These are phyloP conservation scores for Oscheius onirici DNA, from an alignment of 2,888 invertebrate genomes.

Conservation along the genomic window DNA sequence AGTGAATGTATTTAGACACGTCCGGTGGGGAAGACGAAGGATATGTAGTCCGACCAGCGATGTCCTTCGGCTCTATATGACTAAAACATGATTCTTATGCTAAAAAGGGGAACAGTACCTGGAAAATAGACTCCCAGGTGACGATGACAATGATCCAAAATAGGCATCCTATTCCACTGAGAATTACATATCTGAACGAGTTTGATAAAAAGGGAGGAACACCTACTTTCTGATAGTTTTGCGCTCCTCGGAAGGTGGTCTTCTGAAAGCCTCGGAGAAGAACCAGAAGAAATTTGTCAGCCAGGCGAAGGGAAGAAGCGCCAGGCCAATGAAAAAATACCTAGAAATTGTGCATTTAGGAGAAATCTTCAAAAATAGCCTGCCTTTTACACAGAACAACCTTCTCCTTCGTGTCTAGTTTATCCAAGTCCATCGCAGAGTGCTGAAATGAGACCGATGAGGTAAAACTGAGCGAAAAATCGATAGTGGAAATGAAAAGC, in stretches of 20 bases:
- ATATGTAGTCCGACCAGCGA: constrained; percentile 49
- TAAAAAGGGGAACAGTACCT: constrained; percentile 34
- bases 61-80: constrained; percentile 49
- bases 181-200: constrained; percentile 27
- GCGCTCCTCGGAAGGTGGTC: constrained; percentile 38
- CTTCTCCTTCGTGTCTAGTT: constrained; percentile 42
- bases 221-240: constrained; percentile 44
- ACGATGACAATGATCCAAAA: constrained; percentile 44
- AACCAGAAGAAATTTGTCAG: constrained; percentile 50
- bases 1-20: constrained; percentile 38
- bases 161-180: constrained; percentile 41
- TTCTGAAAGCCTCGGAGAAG: constrained; percentile 50
- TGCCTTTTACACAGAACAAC: constrained; percentile 48
- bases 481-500: background rate
- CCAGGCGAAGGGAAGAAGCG: constrained; percentile 51
- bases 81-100: constrained; percentile 36
- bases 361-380: constrained; percentile 15
- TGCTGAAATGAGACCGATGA: background rate
- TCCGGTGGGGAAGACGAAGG: constrained; percentile 52
- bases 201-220: too few relatives aligned
- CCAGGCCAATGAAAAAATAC: constrained; percentile 49
- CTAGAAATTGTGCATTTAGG: too few relatives aligned
- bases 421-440: constrained; percentile 44
- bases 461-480: background rate
- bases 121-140: constrained; percentile 50